Base-by-base conservation (phyloP, 2,888 invertebrate genomes). In the Dyspetes luteomarginatus region DNA sequence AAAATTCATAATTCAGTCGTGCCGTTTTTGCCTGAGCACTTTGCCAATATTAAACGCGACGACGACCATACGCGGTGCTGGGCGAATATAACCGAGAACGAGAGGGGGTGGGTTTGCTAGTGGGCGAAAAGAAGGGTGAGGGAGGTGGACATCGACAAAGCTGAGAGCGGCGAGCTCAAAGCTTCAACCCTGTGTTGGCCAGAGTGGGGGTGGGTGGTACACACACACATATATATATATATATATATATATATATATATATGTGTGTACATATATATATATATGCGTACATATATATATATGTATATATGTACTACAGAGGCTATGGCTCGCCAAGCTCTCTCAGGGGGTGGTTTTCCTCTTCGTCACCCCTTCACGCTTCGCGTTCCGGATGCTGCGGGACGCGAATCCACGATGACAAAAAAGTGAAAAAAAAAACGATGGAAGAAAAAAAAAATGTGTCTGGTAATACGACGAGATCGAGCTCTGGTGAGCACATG, bases 11-110 rank as follows among this genome's bases (percentile, higher is more conserved):
- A 90, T 89, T 89, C 88, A 87, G 88, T 86, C 86, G 86, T 64
- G 56, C 26, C 72, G 68, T 86, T 88, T 90, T 88, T 86, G 86
- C 86, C 86, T 82, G 85, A 90, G 91, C 89, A 90, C 90, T 90
- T 91, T 90, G 87, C 88, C 86, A 88, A 90, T 90, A 91, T 90
- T 90, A 90, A 90, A 90, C 87, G 86, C 86, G 85, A 86, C 85
- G 85, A 85, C 85, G 85, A 85, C 85, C 84, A 82, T 81, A 86
- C 60, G 78, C 75, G 78, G 50, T 73, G n/a, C n/a, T n/a, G 69
- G 69, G 56, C 60, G 56, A 48, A 56, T 48, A 56, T 43, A 62
- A 45, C 60, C 72, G 26, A 71, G 64, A 19, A 43, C 45, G 72
- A 62, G 64, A 58, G 65, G 45, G 28, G 22, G 65, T 69, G 62